Base-by-base conservation (phyloP, 2,113 vertebrate species). In the Sinocyclocheilus grahami region DNA sequence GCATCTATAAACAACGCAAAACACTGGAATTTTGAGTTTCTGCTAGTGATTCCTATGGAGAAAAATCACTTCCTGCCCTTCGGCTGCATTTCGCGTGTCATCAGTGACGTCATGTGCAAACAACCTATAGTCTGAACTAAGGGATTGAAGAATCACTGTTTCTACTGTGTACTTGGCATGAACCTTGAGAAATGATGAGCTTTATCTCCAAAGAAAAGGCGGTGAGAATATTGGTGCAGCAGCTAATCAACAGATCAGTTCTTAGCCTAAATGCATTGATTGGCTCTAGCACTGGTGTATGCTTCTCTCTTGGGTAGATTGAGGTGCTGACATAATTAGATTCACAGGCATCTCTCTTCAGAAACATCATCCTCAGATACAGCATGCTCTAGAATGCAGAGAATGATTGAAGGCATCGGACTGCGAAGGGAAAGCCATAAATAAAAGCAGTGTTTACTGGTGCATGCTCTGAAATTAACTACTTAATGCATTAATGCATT, bases 161-260 rank as follows among this genome's bases (percentile, higher is more conserved):
- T 74, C 55, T 69, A 22, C 63, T 86, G 53, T 24, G 24, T 74
- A 20, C 48, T 63, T 51, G 18, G 30, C 16, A 27, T 58, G 51
- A 46, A 48, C 9, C 27, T 37, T 22, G 16, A 81, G 71, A 33
- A n/a, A 55, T 24, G 5, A 81, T 27, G 8, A 71, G 76, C 4
- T 37, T 83, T 22, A 65, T 82, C 22, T 67, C 6, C 1, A 65
- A n/a, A 67, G 51, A 58, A 33, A 14, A 71, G 30, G 55, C 2
- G n/a, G 30, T 67, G 86, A 81, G 27, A 27, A 80, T 81, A 76
- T 46, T 78, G 12, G 30, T 65, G 78, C 33, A 62, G 53, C n/a
- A n/a, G 84, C 86, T 84, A 79, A 85, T 90, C 65, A 84, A 65
- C 48, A 79, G 27, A 85, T 90, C 53, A 78, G 89, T 84, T 53